phyloP scores from a whole-genome alignment of 2,113 vertebrate species.

The Urocynchramus pylzowi region DNA sequence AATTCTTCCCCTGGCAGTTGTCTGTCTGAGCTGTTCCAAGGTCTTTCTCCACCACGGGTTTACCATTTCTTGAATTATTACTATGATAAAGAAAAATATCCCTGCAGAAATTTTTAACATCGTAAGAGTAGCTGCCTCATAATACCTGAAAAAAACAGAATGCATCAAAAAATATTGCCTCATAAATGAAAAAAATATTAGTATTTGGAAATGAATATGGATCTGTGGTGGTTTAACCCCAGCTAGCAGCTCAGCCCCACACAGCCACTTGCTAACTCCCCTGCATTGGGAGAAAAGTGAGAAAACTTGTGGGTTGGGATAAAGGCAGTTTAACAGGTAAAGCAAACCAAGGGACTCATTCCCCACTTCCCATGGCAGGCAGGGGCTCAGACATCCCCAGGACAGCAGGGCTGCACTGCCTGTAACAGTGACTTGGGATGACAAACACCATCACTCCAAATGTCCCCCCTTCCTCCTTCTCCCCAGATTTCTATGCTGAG shows the following conservation, averaged over 20 bases:
- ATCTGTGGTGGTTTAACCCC: not conserved
- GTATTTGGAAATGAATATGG: not conserved
- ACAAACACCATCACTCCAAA: not conserved
- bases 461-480: rapidly evolving
- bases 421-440: not conserved
- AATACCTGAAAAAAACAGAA: not conserved
- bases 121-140: not conserved
- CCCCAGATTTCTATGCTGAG: not conserved
- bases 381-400: not conserved
- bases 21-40: not conserved
- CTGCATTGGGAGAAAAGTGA: not conserved
- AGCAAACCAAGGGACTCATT: not conserved
- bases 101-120: not conserved
- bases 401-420: not conserved
- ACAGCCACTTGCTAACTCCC: rapidly evolving
- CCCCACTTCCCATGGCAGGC: not conserved
- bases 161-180: not conserved
- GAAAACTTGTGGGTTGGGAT: rapidly evolving
- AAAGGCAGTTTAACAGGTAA: not conserved
- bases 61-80: not conserved
- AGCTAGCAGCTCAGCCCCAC: not conserved
- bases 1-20: not conserved
- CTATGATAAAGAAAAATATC: not conserved
- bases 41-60: not conserved
- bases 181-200: not conserved